Conservation (phyloP, 2,113 vertebrate species). For the Myocastor coypus region DNA sequence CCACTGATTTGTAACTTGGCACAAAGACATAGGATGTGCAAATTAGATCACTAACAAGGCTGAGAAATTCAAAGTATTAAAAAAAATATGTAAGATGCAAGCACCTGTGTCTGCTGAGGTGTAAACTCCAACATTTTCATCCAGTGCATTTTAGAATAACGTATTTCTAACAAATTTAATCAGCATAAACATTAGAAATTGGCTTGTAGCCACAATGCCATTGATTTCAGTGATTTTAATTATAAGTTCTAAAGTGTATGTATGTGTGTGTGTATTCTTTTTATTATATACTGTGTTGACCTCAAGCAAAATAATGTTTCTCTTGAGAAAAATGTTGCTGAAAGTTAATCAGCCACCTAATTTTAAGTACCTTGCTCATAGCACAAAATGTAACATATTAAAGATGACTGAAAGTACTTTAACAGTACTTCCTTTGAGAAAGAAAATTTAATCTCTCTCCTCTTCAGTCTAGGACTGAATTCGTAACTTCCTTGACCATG, state of each 20-base stretch:
- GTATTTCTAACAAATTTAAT: slow-evolving; percentile 50
- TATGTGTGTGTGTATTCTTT: neutral
- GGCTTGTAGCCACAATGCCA: neutral
- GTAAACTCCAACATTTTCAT: neutral
- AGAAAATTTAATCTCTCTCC: neutral
- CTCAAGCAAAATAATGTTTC: neutral
- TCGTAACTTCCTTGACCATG: slow-evolving; percentile 5
- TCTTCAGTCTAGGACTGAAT: neutral
- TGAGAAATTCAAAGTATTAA: slow-evolving; percentile 7
- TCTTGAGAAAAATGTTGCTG: neutral
- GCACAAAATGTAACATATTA: neutral
- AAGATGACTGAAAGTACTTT: neutral
- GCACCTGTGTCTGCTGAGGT: slow-evolving; percentile 43
- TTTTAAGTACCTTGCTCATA: neutral
- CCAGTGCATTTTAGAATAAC: neutral
- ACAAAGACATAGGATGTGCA: slow-evolving; percentile 53
- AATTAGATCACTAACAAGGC: slow-evolving; percentile 47
- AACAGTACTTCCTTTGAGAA: neutral
- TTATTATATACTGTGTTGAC: neutral
- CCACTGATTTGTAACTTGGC: slow-evolving; percentile 66
- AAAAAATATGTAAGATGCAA: slow-evolving; percentile 56
- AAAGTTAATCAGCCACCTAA: neutral
- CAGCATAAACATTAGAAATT: slow-evolving; percentile 3
- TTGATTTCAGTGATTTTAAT: neutral
- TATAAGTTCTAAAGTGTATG: neutral